These are phyloP conservation scores for Musca vetustissima DNA, from an alignment of 1,140 invertebrate genomes.

Conservation along the genomic window DNA sequence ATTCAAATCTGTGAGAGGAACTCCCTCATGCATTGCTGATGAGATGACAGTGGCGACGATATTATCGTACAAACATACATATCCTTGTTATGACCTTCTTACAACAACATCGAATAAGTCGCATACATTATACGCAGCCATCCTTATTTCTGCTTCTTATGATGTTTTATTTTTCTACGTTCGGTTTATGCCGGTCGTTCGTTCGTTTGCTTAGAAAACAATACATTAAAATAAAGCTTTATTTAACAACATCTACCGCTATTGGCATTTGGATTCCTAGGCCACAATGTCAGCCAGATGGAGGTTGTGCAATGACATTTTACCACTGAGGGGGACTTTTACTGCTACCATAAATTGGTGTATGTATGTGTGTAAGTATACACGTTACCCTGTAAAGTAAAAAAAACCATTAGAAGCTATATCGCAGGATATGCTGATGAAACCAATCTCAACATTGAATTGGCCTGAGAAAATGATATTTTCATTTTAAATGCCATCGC, in stretches of 20 bases:
- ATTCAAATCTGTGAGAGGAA: not conserved
- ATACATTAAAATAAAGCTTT: conserved; percentile 10
- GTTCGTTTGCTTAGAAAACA: conserved; percentile 11
- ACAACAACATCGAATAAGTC: not conserved
- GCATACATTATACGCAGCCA: not conserved
- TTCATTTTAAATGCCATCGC: conserved; percentile 10
- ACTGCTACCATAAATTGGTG: not conserved
- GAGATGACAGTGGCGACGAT: not conserved
- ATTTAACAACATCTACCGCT: conserved; percentile 14
- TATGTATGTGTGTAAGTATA: not conserved
- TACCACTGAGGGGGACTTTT: conserved; percentile 18
- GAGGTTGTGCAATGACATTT: conserved; percentile 12
- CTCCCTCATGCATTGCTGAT: conserved; percentile 3
- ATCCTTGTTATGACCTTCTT: not conserved
- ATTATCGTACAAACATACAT: not conserved
- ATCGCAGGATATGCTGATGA: too few relatives aligned
- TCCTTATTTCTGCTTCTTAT: not conserved
- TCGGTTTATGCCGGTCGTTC: not conserved
- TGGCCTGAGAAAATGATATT: too few relatives aligned
- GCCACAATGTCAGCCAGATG: not conserved
- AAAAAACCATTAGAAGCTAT: not conserved
- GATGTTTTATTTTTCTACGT: too few relatives aligned
- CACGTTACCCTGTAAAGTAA: not conserved
- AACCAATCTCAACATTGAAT: too few relatives aligned
- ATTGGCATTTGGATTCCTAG: not conserved